Conservation (phyloP, 2,888 invertebrate genomes). For the Lepidochrysops patricia region DNA sequence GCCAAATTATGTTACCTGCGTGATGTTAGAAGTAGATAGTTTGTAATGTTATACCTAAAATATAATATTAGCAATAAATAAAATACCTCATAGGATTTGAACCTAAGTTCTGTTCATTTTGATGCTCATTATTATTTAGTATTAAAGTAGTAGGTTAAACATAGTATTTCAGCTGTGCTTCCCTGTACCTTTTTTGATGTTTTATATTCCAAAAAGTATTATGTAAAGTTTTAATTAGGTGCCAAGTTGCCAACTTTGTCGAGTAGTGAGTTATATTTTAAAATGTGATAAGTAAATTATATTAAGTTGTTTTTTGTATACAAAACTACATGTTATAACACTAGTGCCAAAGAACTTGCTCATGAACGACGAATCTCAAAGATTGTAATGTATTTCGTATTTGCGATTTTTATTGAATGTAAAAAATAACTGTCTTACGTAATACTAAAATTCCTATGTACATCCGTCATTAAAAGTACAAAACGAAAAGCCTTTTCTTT, state of each 20-base stretch:
- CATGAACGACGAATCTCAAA: constrained; percentile 23
- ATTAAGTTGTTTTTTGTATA: not conserved
- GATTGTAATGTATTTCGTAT: constrained; percentile 11
- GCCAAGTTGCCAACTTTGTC: not conserved
- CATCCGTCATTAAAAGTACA: constrained; percentile 1
- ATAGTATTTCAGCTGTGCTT: constrained; percentile 16
- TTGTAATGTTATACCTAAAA: constrained; percentile 8
- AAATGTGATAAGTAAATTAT: not conserved
- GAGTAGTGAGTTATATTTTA: not conserved
- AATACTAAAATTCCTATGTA: not conserved
- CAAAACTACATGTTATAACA: not conserved
- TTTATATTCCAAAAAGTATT: not conserved
- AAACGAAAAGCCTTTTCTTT: not conserved
- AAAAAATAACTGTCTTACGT: not conserved
- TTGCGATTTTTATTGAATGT: constrained; percentile 13
- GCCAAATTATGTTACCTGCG: constrained; percentile 23
- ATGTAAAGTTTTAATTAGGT: not conserved
- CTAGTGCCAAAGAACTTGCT: constrained; percentile 31
- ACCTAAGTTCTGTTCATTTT: constrained; percentile 10
- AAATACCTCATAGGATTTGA: not conserved
- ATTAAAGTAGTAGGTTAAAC: constrained; percentile 6
- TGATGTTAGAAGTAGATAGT: constrained; percentile 15
- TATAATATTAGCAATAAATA: too few species aligned
- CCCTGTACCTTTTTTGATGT: not conserved
- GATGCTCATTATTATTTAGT: constrained; percentile 20